Percentiles rank a stretch among this genome's conserved stretches.
Evolutionary conservation across 2,888 invertebrate genomes (phyloP).

Genomic region (Megaustenia siamemsis): DNA sequence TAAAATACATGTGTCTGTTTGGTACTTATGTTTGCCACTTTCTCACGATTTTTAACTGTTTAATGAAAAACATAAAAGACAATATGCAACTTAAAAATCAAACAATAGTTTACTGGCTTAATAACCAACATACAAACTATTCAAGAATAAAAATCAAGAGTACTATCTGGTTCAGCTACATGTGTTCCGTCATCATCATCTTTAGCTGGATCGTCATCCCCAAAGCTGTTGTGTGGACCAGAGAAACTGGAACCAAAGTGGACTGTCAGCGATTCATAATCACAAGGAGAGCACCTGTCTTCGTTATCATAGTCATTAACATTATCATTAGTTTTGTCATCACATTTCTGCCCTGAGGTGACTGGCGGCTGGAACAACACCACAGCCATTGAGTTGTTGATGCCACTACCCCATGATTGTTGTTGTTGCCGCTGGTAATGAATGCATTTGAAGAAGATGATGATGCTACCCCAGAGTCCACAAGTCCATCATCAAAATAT

Average conservation of each 20-base stretch:
- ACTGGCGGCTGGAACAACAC: constrained; percentile 33
- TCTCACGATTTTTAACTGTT: too few species aligned
- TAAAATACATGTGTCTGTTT: too few species aligned
- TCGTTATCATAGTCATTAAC: constrained; percentile 50
- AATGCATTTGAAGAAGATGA: not conserved
- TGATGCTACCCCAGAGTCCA: constrained; percentile 5
- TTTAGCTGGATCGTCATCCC: not conserved
- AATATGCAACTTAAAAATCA: too few species aligned
- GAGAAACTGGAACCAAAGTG: constrained; percentile 48
- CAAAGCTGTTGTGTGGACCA: not conserved
- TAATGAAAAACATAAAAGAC: too few species aligned
- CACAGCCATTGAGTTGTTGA: constrained; percentile 24
- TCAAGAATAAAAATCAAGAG: constrained; percentile 47
- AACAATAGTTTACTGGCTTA: not conserved
- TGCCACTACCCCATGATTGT: not conserved
- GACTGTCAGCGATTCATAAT: constrained; percentile 38
- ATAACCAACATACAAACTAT: not conserved
- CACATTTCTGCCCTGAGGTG: constrained; percentile 6
- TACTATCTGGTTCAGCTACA: constrained; percentile 50
- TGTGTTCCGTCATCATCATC: constrained; percentile 2
- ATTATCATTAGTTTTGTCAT: not conserved
- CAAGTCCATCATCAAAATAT: constrained; percentile 45
- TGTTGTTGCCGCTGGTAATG: not conserved
- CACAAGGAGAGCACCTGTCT: constrained; percentile 4
- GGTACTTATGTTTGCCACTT: too few species aligned